Conservation (phyloP, 1,140 invertebrate genomes). For the Aphis craccivora region DNA sequence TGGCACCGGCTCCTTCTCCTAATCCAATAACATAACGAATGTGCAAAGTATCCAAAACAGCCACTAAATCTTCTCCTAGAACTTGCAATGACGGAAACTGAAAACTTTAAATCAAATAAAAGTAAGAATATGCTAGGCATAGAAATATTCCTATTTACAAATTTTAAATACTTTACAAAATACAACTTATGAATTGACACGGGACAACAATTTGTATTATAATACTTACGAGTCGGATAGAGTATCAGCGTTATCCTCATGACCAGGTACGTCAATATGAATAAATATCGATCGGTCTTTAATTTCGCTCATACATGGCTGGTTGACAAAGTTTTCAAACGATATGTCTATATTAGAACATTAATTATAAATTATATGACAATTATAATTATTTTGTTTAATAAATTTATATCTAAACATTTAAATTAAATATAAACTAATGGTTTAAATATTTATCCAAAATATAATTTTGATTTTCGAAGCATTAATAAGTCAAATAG, state of each 20-base stretch:
- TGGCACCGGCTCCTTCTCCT: conserved; percentile 89
- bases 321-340: conserved; percentile 79
- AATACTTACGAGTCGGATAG: conserved; percentile 72
- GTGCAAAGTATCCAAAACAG: conserved; percentile 81
- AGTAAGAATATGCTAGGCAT: neutral
- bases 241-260: conserved; percentile 81
- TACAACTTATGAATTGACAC: neutral
- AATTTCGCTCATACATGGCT: conserved; percentile 83
- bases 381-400: neutral
- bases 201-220: neutral
- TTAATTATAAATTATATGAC: neutral
- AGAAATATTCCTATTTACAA: neutral
- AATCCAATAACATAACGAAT: conserved; percentile 82
- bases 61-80: conserved; percentile 83
- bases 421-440: neutral
- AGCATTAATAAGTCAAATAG: neutral
- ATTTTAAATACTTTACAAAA: neutral
- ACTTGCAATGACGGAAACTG: conserved; percentile 83
- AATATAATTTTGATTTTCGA: too few species aligned
- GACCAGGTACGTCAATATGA: conserved; percentile 87
- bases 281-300: conserved; percentile 87
- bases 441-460: too few species aligned
- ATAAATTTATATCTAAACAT: neutral
- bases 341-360: conserved; percentile 69
- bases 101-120: conserved; percentile 67